Evolutionary conservation across 2,113 vertebrate species (phyloP).

Genomic region (Scatophagus argus): DNA sequence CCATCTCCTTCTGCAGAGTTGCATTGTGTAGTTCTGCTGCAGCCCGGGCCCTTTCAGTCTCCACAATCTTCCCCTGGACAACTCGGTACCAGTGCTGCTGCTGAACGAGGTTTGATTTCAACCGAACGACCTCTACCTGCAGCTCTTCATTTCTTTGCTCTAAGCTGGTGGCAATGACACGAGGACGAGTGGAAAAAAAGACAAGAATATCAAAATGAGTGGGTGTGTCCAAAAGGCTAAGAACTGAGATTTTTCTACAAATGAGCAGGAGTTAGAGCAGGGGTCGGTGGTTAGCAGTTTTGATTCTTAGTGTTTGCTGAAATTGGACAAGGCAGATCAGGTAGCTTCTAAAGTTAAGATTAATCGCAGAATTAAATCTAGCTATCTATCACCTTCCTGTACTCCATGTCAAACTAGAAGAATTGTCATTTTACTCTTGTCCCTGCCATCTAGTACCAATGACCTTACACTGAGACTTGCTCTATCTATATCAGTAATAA

Average conservation of each 20-base stretch:
- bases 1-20: slow-evolving; percentile 85
- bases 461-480: slow-evolving; percentile 55
- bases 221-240: background rate
- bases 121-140: slow-evolving; percentile 77
- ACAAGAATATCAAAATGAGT: background rate
- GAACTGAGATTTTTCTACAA: background rate
- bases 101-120: slow-evolving; percentile 81
- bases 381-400: background rate
- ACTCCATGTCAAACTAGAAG: background rate
- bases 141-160: slow-evolving; percentile 84
- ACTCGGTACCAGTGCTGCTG: slow-evolving; percentile 80
- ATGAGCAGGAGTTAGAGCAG: background rate
- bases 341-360: background rate
- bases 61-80: slow-evolving; percentile 79
- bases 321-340: background rate
- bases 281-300: background rate
- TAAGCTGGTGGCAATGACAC: slow-evolving; percentile 73
- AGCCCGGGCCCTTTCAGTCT: slow-evolving; percentile 80
- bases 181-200: background rate
- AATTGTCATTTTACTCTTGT: slow-evolving; percentile 1
- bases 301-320: background rate
- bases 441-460: slow-evolving; percentile 19
- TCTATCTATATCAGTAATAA: slow-evolving; percentile 77
- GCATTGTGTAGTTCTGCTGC: slow-evolving; percentile 83
- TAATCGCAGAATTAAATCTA: background rate